Evolutionary conservation across 2,113 vertebrate species (phyloP).

Genomic region (Apteryx mantelli): DNA sequence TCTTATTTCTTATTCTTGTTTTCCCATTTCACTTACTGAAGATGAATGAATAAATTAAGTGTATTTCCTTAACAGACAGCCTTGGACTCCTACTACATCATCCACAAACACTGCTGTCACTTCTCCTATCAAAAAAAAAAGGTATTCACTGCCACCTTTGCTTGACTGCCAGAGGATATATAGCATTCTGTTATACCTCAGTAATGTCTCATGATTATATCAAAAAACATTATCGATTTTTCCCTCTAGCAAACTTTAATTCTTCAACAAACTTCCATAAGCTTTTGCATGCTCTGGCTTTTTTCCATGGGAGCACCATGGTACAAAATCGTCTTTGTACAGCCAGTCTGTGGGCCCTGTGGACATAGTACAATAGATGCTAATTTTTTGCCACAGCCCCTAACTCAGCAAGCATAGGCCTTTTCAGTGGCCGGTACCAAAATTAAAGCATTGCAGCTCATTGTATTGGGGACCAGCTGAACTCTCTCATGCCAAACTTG

Average conservation of each 20-base stretch:
- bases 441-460: not conserved
- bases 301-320: not conserved
- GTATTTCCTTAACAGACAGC: conserved; percentile 47
- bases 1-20: not conserved
- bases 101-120: not conserved
- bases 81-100: conserved; percentile 1
- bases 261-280: not conserved
- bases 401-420: not conserved
- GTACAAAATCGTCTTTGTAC: not conserved
- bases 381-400: not conserved
- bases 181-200: not conserved
- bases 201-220: not conserved
- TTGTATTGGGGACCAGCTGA: not conserved
- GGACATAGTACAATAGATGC: no score
- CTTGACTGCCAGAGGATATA: not conserved
- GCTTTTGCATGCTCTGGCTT: not conserved
- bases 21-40: not conserved
- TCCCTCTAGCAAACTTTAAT: not conserved
- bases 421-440: not conserved
- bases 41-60: not conserved
- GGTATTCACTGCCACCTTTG: conserved; percentile 31
- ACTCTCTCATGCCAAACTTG: not conserved
- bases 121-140: conserved; percentile 78
- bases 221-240: not conserved
- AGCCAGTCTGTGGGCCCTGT: not conserved